Conservation (phyloP, 2,797 vertebrate species). For the Molossus molossus region DNA sequence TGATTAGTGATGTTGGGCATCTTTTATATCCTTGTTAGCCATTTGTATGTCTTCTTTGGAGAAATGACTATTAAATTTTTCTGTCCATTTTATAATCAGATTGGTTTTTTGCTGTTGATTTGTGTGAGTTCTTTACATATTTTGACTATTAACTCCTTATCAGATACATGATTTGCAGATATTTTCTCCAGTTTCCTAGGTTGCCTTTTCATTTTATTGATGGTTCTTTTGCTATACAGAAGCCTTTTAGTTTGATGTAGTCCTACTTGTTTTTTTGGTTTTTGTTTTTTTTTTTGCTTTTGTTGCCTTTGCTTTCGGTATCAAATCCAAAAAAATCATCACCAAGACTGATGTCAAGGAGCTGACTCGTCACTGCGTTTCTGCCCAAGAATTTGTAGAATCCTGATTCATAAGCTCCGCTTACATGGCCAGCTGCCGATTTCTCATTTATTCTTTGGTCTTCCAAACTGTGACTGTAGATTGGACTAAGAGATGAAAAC, state of each 20-base stretch:
- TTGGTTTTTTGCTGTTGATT: background rate
- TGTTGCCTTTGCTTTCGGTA: background rate
- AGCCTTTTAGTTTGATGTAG: background rate
- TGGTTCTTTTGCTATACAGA: background rate
- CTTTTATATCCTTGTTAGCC: background rate
- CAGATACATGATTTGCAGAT: background rate
- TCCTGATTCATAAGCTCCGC: background rate
- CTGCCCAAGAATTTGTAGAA: background rate
- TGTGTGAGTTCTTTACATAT: background rate
- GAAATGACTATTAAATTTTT: background rate
- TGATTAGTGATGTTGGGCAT: background rate
- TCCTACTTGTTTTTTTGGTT: background rate
- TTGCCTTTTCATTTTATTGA: background rate
- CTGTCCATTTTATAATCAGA: background rate
- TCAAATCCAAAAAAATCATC: background rate
- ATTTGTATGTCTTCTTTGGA: background rate
- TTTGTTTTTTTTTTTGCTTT: conserved; percentile 13
- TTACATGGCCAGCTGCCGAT: background rate
- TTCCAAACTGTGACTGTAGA: background rate
- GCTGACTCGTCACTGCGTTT: background rate
- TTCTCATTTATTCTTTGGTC: background rate
- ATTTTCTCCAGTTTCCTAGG: background rate
- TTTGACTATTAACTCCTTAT: background rate
- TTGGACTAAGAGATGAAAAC: background rate
- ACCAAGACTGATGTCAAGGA: background rate